These are phyloP conservation scores for Lucilia cuprina DNA, from an alignment of 1,140 invertebrate genomes.

Conservation along the genomic window DNA sequence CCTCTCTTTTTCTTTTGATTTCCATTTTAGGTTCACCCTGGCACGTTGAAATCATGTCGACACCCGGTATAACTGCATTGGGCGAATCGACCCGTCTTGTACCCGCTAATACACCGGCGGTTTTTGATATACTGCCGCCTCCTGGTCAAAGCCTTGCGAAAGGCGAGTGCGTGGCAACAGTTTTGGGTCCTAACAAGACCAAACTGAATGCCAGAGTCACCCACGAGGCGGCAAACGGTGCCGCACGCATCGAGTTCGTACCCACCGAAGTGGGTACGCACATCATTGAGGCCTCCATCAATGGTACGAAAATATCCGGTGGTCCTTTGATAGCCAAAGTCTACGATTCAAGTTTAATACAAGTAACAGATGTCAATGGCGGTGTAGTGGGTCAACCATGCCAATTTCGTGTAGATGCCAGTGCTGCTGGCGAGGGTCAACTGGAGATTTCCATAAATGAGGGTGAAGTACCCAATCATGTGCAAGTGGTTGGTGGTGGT, in stretches of 20 bases:
- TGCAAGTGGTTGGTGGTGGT: conserved; percentile 92
- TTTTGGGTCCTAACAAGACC: conserved; percentile 65
- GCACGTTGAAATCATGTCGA: conserved; percentile 84
- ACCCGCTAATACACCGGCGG: conserved; percentile 81
- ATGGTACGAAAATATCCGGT: conserved; percentile 83
- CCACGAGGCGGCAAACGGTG: conserved; percentile 73
- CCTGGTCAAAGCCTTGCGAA: conserved; percentile 62
- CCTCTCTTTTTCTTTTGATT: conserved; percentile 10
- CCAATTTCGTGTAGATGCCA: conserved; percentile 95
- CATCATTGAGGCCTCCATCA: conserved; percentile 85
- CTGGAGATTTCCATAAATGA: conserved; percentile 98
- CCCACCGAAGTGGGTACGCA: conserved; percentile 92
- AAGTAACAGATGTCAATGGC: conserved; percentile 90
- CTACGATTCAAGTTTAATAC: conserved; percentile 89
- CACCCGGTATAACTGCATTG: conserved; percentile 73
- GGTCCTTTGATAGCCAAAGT: conserved; percentile 90
- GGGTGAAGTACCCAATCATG: conserved; percentile 97
- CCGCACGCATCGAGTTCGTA: conserved; percentile 88
- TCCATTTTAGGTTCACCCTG: conserved; percentile 80
- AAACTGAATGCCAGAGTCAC: conserved; percentile 73
- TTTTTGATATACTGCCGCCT: conserved; percentile 79
- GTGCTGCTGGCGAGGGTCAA: conserved; percentile 94
- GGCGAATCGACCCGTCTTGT: conserved; percentile 88
- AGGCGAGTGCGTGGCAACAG: conserved; percentile 64
- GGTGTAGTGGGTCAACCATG: conserved; percentile 90